Evolutionary conservation across 1,140 invertebrate species (phyloP).

Genomic region (Drosophila parabipectinata): DNA sequence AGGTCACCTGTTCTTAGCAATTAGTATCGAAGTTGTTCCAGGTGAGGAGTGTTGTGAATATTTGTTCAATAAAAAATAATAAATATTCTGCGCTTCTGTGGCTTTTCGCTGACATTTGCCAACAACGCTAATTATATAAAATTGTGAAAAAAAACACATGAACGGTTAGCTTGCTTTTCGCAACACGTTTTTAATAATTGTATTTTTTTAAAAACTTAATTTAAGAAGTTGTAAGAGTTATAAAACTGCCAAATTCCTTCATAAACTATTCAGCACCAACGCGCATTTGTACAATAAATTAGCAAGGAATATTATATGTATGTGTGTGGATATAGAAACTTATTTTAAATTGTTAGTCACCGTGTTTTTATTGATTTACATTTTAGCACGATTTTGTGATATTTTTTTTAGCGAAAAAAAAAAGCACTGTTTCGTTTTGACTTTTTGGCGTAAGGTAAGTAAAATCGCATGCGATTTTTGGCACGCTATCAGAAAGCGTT

Average conservation of each 20-base stretch:
- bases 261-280: constrained; percentile 18
- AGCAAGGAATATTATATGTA: background rate
- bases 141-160: no score
- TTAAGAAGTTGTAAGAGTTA: background rate
- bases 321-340: background rate
- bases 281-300: constrained; percentile 12
- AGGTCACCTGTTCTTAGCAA: background rate
- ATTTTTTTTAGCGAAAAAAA: constrained; percentile 10
- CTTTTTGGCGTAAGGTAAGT: constrained; percentile 11
- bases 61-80: constrained; percentile 21
- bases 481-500: constrained; percentile 46
- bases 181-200: constrained; percentile 24
- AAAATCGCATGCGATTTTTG: constrained; percentile 66
- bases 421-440: constrained; percentile 30
- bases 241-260: constrained; percentile 7
- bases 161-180: constrained; percentile 28
- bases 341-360: constrained; percentile 42
- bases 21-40: background rate
- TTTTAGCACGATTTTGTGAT: constrained; percentile 70
- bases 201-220: constrained; percentile 29
- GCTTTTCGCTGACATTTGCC: constrained; percentile 44
- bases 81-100: constrained; percentile 43
- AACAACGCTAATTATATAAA: constrained; percentile 65
- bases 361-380: constrained; percentile 51
- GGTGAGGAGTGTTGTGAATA: constrained; percentile 20